A percentile compares a stretch with the other conserved stretches of the same genome.
phyloP scores from a whole-genome alignment of 2,888 invertebrate genomes.

The Neelides folsomi region DNA sequence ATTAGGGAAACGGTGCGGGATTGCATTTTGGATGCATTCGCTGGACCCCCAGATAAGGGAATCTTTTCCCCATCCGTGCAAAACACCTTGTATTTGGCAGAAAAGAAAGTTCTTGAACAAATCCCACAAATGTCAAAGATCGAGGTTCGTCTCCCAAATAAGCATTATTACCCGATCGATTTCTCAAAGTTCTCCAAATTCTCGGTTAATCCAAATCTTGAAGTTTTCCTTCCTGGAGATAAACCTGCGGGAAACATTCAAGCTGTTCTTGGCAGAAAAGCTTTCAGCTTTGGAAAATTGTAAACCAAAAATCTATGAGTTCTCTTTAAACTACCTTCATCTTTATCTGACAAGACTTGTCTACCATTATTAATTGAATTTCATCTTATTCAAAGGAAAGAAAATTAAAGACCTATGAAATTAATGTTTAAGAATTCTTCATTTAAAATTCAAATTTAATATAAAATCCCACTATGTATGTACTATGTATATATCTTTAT shows the following conservation, averaged over 20 bases:
- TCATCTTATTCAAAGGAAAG: no score
- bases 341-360: no score
- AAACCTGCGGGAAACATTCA: conserved; percentile 65
- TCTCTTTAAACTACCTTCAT: no score
- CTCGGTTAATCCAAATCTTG: conserved; percentile 43
- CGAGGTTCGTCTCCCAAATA: conserved; percentile 60
- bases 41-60: conserved; percentile 47
- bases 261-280: conserved; percentile 53
- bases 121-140: conserved; percentile 49
- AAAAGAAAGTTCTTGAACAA: conserved; percentile 53
- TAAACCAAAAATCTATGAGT: no score
- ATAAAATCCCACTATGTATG: no score
- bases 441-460: no score
- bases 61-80: conserved; percentile 65
- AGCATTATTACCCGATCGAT: conserved; percentile 63
- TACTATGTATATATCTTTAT: no score
- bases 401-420: no score
- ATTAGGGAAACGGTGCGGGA: conserved; percentile 48
- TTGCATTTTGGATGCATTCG: conserved; percentile 59
- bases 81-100: conserved; percentile 58
- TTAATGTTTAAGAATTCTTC: no score
- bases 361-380: no score
- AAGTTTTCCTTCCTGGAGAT: conserved; percentile 62
- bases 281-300: conserved; percentile 2
- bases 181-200: conserved; percentile 52